Evolutionary conservation across 2,113 vertebrate species (phyloP), one percentile per base, ranked within the genome.

Genomic region (Leiothrix lutea): DNA sequence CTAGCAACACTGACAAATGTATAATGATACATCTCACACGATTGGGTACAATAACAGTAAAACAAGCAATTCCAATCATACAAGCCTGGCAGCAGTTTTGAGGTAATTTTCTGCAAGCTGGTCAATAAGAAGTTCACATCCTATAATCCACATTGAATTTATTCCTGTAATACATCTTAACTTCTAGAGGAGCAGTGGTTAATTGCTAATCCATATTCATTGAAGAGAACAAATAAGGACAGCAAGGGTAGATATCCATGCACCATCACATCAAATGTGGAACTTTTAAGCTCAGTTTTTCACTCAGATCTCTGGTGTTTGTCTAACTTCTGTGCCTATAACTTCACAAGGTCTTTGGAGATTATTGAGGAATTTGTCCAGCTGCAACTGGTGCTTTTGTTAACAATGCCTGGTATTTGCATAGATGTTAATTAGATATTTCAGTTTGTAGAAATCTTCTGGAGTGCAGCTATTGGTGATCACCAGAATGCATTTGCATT

Each of bases 131-230:
- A 95, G 36, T 94, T 92, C 50, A 84, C 69, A 94, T 74, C 58
- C 64, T 88, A 94, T 77, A 92, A 81, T 97, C 91, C 89, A 74
- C 26, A 18, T 31, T 89, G 75, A 94, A 97, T 97, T 95, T 96
- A 96, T 95, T 95, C 73, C 74, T 96, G 73, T 90, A 93, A 97
- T 97, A 93, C 91, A 92, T 96, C 67, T 97, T 96, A 91, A 90
- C 61, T 94, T 96, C 91, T 70, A 95, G 84, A 81, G 50, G 80
- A 86, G 80, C 95, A 86, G 80, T 95, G 73, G 94, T 94, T 98
- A 97, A 98, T 96, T 97, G 92, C 95, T 97, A 98, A 98, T 98
- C 97, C 78, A 96, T 98, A 97, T 95, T 97, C 92, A 97, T 72
- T 88, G 89, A 97, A 90, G 70, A 94, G 90, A 97, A 96, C 87